Evolutionary conservation across 1,140 invertebrate species (phyloP).

Genomic region (Muscidifurax raptorellus): DNA sequence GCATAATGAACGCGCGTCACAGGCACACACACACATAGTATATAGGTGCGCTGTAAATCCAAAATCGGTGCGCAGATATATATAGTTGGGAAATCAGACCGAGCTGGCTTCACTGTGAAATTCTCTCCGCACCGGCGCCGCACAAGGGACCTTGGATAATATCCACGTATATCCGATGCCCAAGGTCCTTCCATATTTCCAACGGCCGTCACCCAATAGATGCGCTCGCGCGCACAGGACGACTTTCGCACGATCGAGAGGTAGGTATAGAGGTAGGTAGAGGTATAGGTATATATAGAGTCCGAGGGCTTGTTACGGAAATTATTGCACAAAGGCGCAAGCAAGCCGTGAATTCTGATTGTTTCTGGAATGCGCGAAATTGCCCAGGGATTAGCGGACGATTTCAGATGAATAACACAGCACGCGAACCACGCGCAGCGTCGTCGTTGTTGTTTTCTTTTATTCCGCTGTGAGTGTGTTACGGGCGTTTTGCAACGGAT

Average conservation of each 20-base stretch:
- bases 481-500: background rate
- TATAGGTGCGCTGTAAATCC: background rate
- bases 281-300: background rate
- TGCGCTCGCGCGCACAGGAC: background rate
- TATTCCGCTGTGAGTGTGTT: background rate
- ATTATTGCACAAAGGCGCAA: constrained; percentile 21
- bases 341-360: constrained; percentile 6
- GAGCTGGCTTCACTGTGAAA: background rate
- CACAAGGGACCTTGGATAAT: constrained; percentile 32
- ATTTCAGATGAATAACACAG: constrained; percentile 16
- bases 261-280: background rate
- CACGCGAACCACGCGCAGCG: too few species aligned
- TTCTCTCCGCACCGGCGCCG: background rate
- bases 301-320: constrained; percentile 27
- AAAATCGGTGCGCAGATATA: background rate
- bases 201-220: constrained; percentile 14
- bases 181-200: constrained; percentile 26
- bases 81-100: constrained; percentile 9
- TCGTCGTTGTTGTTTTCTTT: background rate
- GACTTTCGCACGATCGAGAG: constrained; percentile 29
- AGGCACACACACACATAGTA: too few species aligned
- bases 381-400: constrained; percentile 30
- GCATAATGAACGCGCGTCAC: constrained; percentile 7
- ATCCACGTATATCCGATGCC: constrained; percentile 3
- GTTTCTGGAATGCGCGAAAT: constrained; percentile 27